These are phyloP conservation scores for Brachypodius melanocephalos DNA, from an alignment of 2,113 vertebrate genomes.

Conservation along the genomic window DNA sequence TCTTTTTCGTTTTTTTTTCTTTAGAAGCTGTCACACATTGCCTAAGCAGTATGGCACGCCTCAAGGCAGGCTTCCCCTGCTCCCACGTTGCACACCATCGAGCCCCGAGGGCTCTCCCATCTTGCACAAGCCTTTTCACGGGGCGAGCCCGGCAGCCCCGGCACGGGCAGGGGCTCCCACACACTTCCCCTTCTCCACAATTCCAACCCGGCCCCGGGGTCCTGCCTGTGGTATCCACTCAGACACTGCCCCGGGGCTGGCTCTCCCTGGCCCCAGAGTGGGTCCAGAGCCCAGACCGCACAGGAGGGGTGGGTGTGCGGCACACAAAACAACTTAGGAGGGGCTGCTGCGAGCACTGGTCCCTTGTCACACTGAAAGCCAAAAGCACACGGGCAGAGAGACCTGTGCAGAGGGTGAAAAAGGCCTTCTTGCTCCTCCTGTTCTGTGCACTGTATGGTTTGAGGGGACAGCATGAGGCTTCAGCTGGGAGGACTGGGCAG, in stretches of 20 bases:
- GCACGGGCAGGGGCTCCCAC: neutral
- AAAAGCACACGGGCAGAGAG: neutral
- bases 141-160: rapidly evolving
- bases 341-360: neutral
- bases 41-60: neutral
- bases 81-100: neutral
- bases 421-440: neutral
- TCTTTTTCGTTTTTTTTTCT: neutral
- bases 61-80: neutral
- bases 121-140: neutral
- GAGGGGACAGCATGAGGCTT: neutral
- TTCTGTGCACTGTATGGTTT: neutral
- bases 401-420: neutral
- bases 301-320: rapidly evolving
- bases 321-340: neutral
- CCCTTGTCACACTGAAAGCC: neutral
- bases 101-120: rapidly evolving
- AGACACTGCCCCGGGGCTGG: neutral
- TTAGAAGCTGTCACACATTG: neutral
- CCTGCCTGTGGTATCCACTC: neutral
- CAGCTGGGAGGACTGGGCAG: neutral
- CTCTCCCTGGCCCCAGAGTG: rapidly evolving
- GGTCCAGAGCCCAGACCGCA: rapidly evolving
- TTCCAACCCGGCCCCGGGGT: neutral
- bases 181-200: neutral